phyloP scores from a whole-genome alignment of 2,888 invertebrate genomes.

The Gonocerus acuteangulatus region DNA sequence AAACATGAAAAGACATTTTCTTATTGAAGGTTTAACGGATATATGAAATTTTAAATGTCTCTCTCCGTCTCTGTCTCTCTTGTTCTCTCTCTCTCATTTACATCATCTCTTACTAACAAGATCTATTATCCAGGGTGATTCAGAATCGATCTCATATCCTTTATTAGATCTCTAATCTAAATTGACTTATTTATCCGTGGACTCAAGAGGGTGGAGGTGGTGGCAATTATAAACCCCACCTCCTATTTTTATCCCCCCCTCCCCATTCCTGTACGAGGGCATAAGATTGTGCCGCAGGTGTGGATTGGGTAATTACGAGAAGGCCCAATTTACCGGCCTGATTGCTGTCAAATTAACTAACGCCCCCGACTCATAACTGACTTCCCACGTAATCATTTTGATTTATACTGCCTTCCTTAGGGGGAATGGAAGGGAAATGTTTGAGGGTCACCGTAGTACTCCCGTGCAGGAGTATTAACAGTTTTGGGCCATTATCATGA shows the following conservation, averaged over 20 bases:
- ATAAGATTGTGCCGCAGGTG: slow-evolving; percentile 29
- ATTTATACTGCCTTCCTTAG: background rate
- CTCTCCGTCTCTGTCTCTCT: background rate
- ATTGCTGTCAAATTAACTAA: slow-evolving; percentile 27
- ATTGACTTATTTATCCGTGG: slow-evolving; percentile 33
- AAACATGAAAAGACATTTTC: no score
- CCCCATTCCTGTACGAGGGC: slow-evolving; percentile 1
- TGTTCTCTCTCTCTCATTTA: background rate
- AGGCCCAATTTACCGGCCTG: slow-evolving; percentile 20
- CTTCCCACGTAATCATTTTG: slow-evolving; percentile 19
- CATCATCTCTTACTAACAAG: slow-evolving; percentile 1
- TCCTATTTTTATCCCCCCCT: background rate
- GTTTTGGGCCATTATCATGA: no score
- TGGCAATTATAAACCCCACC: slow-evolving; percentile 28
- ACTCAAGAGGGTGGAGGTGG: background rate
- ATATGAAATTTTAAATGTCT: no score
- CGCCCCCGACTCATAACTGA: slow-evolving; percentile 3
- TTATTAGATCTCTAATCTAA: slow-evolving; percentile 31
- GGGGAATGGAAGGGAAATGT: no score
- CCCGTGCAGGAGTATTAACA: no score
- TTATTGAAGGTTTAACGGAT: no score
- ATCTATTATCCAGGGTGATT: slow-evolving; percentile 24
- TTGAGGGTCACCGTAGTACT: no score
- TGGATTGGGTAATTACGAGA: slow-evolving; percentile 32
- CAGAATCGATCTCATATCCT: slow-evolving; percentile 10